Base-by-base conservation (phyloP, 1,140 invertebrate species). In the Carposina sasakii region DNA sequence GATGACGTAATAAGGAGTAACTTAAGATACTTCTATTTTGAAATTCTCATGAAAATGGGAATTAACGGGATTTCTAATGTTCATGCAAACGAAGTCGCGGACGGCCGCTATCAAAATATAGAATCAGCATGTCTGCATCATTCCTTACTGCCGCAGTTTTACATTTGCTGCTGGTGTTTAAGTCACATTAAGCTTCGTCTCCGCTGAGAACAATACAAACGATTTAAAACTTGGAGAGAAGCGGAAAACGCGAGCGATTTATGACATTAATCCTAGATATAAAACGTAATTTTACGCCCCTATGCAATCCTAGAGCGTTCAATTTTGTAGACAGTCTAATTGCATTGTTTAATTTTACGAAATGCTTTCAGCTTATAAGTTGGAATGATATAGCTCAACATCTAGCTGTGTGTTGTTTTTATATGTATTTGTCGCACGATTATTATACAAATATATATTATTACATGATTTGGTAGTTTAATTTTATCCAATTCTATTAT, bases 201-300 rank as follows among this genome's bases (percentile, higher is more conserved):
- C 61, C 50, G 54, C 49, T 44, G 37, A 64, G 64, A 68, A 78
- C 71, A 75, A 78, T 70, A 76, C 67, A 71, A 71, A 73, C 65
- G 65, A 73, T 71, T 75, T 73, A 67, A 76, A 76, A 77, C 71
- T 77, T 71, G 62, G 65, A 57, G 62, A 60, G 56, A 6, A 34
- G 19, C 33, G 33, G 59, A 55, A 66, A 72, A 73, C 56, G 62
- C 60, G 52, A 71, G 61, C 71, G 66, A 77, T 76, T 81, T 81
- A 75, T 76, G 60, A 75, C 65, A 72, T 76, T 75, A 76, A 77
- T 81, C 67, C 57, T 60, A 67, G 69, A 69, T 69, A 72, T 72
- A 71, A 71, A 71, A 71, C 70, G 65, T 69, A 76, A 76, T 68
- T 73, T 73, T 57, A 67, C 63, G 55, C 71, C 67, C 54, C 55